phyloP scores from a whole-genome alignment of 1,140 invertebrate species.

The Caenorhabditis inopinata region DNA sequence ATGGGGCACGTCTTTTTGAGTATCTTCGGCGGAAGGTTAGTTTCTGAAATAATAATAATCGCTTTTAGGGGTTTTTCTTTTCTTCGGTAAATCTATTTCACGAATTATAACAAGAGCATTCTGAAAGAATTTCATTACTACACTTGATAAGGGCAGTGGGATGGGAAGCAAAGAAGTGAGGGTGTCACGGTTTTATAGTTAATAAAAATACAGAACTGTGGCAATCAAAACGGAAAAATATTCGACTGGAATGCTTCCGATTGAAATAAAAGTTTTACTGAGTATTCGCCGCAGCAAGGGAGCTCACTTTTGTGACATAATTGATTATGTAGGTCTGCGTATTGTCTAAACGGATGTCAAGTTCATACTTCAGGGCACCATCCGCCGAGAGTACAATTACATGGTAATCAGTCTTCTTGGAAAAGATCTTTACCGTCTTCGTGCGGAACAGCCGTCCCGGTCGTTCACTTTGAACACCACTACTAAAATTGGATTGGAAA shows the following conservation, averaged over 20 bases:
- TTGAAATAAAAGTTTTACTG: conserved; percentile 52
- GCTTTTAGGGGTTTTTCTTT: neutral
- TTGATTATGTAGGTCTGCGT: conserved; percentile 50
- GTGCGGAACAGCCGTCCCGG: conserved; percentile 48
- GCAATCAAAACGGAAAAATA: conserved; percentile 57
- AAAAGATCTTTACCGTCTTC: conserved; percentile 52
- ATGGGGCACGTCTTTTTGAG: conserved; percentile 26
- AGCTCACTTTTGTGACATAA: conserved; percentile 51
- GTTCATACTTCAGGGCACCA: neutral
- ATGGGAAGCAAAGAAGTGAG: too few relatives aligned
- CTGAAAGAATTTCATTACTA: neutral
- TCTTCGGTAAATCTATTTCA: neutral
- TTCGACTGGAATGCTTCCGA: conserved; percentile 49
- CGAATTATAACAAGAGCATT: too few relatives aligned
- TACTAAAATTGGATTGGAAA: conserved; percentile 46
- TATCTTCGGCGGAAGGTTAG: neutral
- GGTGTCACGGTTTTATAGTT: too few relatives aligned
- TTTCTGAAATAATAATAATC: neutral
- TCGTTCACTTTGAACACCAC: conserved; percentile 52
- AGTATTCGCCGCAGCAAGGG: conserved; percentile 39
- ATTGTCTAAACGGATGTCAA: too few relatives aligned
- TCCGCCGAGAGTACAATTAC: conserved; percentile 44
- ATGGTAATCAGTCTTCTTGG: conserved; percentile 55
- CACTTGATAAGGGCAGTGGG: too few relatives aligned
- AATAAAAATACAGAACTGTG: too few relatives aligned